Conservation (phyloP, 2,888 invertebrate species). For the Epirrita christyi region DNA sequence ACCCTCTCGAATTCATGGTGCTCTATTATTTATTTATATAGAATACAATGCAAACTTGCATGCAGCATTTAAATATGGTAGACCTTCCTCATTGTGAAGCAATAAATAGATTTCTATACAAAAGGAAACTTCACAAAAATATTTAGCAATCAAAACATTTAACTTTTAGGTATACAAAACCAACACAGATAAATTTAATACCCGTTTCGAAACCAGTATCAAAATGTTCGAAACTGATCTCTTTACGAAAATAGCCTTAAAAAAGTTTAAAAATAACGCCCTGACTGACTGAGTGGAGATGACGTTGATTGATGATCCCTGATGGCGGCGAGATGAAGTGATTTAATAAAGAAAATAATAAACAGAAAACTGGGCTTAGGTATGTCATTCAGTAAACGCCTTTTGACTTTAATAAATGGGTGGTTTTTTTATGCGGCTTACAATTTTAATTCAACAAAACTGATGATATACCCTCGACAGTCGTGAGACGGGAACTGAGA, state of each 20-base stretch:
- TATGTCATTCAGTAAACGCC: conserved; percentile 25
- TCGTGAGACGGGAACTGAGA: no score
- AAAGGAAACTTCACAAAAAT: no score
- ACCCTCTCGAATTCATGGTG: no score
- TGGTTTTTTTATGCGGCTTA: not conserved
- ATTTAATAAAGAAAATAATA: conserved; percentile 40
- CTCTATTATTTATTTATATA: no score
- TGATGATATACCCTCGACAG: not conserved
- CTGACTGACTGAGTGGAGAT: conserved; percentile 27
- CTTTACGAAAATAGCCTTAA: conserved; percentile 31
- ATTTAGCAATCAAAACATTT: no score
- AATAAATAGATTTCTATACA: no score
- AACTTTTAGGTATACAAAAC: no score
- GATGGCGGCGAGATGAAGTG: conserved; percentile 39
- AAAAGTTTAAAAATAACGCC: conserved; percentile 40
- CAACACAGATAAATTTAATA: no score
- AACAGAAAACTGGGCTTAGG: conserved; percentile 30
- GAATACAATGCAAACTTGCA: no score
- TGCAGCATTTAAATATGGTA: no score
- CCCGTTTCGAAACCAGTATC: not conserved
- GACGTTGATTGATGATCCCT: conserved; percentile 43
- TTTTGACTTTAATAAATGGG: conserved; percentile 19
- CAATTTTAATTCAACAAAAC: not conserved
- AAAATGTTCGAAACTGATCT: not conserved
- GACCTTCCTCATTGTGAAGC: no score